Evolutionary conservation across 1,140 invertebrate genomes (phyloP), one percentile per base, ranked within the genome.

Genomic region (Drosophila paulistorum): DNA sequence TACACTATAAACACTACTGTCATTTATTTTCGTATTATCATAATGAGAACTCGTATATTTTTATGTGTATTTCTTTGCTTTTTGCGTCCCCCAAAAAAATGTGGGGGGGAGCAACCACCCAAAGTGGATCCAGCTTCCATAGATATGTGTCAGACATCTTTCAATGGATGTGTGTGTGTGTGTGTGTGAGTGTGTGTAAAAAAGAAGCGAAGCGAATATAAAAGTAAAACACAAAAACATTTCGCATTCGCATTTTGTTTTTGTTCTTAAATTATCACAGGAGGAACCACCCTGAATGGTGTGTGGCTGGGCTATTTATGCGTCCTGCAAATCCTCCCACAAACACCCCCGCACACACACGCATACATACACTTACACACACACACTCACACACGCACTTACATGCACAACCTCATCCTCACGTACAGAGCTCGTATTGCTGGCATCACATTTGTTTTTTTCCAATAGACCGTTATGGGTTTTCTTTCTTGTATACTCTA

Each of bases 21-120:
- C 89, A 90, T 89, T 90, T 90, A 90, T 90, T 90, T 87, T 90
- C 89, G 89, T 89, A 90, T 90, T 90, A 90, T 90, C 83, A 90
- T 90, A 90, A 90, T 90, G 87, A 84, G 86, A 65, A 76, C 79
- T 90, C 84, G 87, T 90, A 90, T 90, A 90, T 90, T 90, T 90
- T 90, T 90, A 90, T 90, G 87, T 71, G 83, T 80, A 80, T 83
- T 74, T 87, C 84, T 87, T 59, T 83, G 79, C 84, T 87, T 89
- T 89, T 89, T 87, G 79, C 68, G 74, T 67, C 72, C 79, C 10
- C 10, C 4, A 39, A 74, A 60, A 70, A 76, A 70, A 74, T 65
- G 35, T 37, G 0, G 35, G 37, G 37, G 37, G 37, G 11, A 39
- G 37, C 54, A 76, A 48, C 65, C 72, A 58, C 72, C 76, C 67